Percentiles rank a stretch among this genome's conserved stretches.
Conservation (phyloP, 2,888 invertebrate genomes). For the Campaea margaritaria region DNA sequence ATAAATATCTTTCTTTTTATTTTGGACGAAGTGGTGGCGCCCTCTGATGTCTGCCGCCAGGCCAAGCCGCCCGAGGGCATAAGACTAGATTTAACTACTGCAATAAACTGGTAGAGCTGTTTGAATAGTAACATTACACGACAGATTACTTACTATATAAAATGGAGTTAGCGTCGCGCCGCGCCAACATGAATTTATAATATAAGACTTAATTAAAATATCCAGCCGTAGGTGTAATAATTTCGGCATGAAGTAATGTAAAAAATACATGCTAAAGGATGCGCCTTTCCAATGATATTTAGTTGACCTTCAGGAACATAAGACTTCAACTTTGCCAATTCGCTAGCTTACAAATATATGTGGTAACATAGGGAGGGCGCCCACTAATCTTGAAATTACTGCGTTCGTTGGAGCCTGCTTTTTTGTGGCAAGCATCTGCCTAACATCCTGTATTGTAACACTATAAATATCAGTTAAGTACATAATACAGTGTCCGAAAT, state of each 20-base stretch:
- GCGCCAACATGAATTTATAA: too few species aligned
- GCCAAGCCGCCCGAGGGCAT: too few species aligned
- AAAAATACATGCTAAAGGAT: slow-evolving; percentile 16
- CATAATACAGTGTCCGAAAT: too few species aligned
- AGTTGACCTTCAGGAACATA: slow-evolving; percentile 48
- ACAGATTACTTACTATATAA: too few species aligned
- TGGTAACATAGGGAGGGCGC: slow-evolving; percentile 7
- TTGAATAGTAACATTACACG: too few species aligned
- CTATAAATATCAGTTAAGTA: too few species aligned
- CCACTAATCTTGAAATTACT: slow-evolving; percentile 4
- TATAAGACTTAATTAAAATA: not conserved
- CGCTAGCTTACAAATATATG: slow-evolving; percentile 5
- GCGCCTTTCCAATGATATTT: slow-evolving; percentile 53
- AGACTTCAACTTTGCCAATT: slow-evolving; percentile 12
- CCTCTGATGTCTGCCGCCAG: too few species aligned
- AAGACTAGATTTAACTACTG: too few species aligned
- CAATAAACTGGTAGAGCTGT: too few species aligned
- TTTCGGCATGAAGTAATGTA: slow-evolving; percentile 4
- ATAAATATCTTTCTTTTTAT: too few species aligned
- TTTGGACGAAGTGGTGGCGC: too few species aligned
- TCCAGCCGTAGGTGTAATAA: not conserved
- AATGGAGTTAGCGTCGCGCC: too few species aligned
- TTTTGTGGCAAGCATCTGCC: not conserved
- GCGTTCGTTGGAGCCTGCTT: slow-evolving; percentile 37
- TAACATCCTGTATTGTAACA: not conserved